A percentile compares a stretch with the other conserved stretches of the same genome.
phyloP scores from a whole-genome alignment of 2,888 invertebrate species.

The Dastarcus helophoroides region DNA sequence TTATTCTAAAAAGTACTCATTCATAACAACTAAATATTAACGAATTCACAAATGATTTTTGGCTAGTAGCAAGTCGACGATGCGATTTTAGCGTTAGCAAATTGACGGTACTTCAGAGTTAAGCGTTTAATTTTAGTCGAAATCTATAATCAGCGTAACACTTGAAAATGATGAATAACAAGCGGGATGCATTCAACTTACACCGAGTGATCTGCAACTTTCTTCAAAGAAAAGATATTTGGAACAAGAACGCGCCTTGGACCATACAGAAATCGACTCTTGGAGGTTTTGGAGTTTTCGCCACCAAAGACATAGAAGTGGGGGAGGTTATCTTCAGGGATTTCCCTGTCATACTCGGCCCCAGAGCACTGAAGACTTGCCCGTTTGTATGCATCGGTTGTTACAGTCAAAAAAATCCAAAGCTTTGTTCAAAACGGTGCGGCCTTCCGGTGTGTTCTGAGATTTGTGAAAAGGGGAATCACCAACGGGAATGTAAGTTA shows the following conservation, averaged over 20 bases:
- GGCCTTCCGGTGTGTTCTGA: slow-evolving; percentile 58
- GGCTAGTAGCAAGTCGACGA: no score
- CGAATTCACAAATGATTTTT: no score
- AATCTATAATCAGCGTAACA: no score
- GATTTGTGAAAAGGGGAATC: slow-evolving; percentile 48
- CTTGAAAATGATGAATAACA: slow-evolving; percentile 1
- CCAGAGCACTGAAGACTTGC: slow-evolving; percentile 43
- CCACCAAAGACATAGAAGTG: slow-evolving; percentile 49
- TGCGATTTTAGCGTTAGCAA: no score
- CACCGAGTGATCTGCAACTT: slow-evolving; percentile 16
- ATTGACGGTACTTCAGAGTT: no score
- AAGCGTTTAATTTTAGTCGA: no score
- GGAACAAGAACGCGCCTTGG: slow-evolving; percentile 41
- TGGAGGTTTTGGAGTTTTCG: slow-evolving; percentile 62
- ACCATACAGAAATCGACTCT: slow-evolving; percentile 46
- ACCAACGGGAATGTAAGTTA: slow-evolving; percentile 50
- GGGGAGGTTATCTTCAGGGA: slow-evolving; percentile 65
- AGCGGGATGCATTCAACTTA: slow-evolving; percentile 6
- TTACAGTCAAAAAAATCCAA: slow-evolving; percentile 36
- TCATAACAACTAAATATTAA: no score
- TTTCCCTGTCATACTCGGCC: slow-evolving; percentile 57
- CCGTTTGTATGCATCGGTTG: slow-evolving; percentile 57
- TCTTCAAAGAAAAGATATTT: slow-evolving; percentile 15
- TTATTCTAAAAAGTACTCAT: no score
- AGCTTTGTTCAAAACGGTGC: slow-evolving; percentile 50